phyloP scores from a whole-genome alignment of 2,113 vertebrate species.

The Ceratotherium simum region DNA sequence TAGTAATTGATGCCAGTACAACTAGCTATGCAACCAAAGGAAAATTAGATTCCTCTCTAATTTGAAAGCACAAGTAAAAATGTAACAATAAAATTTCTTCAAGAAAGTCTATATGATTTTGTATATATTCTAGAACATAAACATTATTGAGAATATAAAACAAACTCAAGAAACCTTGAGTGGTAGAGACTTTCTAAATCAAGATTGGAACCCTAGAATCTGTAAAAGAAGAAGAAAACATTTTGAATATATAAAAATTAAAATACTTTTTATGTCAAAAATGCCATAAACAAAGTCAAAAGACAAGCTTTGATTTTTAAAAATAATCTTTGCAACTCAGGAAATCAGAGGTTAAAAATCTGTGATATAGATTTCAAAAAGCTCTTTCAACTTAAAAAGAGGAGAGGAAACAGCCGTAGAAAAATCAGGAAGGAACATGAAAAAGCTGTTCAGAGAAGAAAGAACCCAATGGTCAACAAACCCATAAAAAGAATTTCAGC shows the following conservation, averaged over 20 bases:
- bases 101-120: neutral
- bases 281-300: neutral
- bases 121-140: neutral
- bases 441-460: neutral
- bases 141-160: neutral
- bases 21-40: neutral
- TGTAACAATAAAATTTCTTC: neutral
- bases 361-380: neutral
- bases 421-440: neutral
- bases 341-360: neutral
- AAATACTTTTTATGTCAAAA: neutral
- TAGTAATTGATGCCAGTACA: neutral
- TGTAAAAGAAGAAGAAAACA: neutral
- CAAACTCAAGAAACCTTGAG: neutral
- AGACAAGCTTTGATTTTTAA: neutral
- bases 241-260: constrained; percentile 31
- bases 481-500: neutral
- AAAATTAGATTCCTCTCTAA: neutral
- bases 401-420: neutral
- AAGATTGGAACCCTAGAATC: neutral
- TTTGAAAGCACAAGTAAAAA: neutral
- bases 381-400: neutral
- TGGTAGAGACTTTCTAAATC: neutral
- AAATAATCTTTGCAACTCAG: neutral
- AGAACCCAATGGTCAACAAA: neutral